Base-by-base conservation (phyloP, 53 echinoderm and acorn worm genomes). In the Luidia sarsii region DNA sequence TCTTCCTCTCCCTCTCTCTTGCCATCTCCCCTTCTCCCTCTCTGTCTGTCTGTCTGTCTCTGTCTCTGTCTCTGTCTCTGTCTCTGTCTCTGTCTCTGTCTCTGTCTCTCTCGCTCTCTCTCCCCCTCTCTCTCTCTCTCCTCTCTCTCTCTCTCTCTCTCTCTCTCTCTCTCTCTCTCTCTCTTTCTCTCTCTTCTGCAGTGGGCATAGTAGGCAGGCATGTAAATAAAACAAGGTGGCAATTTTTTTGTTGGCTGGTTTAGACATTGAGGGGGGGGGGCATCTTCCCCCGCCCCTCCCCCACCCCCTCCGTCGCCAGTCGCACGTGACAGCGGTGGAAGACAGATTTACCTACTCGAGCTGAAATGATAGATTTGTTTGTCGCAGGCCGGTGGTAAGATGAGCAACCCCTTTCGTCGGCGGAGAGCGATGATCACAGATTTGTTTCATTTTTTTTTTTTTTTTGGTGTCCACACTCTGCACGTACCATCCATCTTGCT, bases 301-400 rank as follows among this genome's bases (percentile, higher is more conserved):
- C 18, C 61, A n/a, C n/a, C n/a, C n/a, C n/a, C n/a, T n/a, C n/a
- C n/a, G n/a, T n/a, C n/a, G n/a, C 54, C 38, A 11, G 65, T 33
- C n/a, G 33, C 72, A 72, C 72, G 72, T 72, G 72, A 72, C 39
- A 57, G 72, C 72, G 37, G 72, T 55, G 38, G 57, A 72, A 72
- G 72, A 72, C 72, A 72, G 72, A 72, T 72, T 72, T 72, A 72
- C 72, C 72, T 72, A 83, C 83, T 83, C 83, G 62, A 60, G 83
- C 70, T 61, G 70, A 83, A 83, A 83, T 83, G 83, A 83, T 83
- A 83, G 83, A 83, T 83, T 70, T 83, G 83, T 83, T 83, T 83
- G 70, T 83, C 70, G 70, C 70, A 55, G 72, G 72, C 72, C 72
- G 56, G 57, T 55, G 55, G 72, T 72, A 72, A 72, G 72, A 72